Evolutionary conservation across 2,888 invertebrate species (phyloP).

Genomic region (Mesoligia furuncula): DNA sequence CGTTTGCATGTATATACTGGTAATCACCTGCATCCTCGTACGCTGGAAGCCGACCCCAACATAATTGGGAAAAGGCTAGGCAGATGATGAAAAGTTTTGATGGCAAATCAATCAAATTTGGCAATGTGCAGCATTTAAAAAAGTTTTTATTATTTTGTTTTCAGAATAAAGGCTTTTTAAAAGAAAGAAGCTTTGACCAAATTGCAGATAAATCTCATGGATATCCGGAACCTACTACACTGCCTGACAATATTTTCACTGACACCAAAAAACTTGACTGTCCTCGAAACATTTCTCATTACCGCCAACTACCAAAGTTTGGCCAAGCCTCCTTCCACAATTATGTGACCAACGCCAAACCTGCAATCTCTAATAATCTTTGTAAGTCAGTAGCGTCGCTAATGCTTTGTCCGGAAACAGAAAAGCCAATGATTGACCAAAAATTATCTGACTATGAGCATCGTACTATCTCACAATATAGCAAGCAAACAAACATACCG

Average conservation of each 20-base stretch:
- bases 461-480: slow-evolving; percentile 18
- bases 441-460: slow-evolving; percentile 21
- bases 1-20: not conserved
- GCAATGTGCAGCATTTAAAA: not conserved
- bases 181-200: slow-evolving; percentile 49
- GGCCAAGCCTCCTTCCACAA: slow-evolving; percentile 70
- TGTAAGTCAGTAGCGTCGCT: slow-evolving; percentile 68
- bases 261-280: slow-evolving; percentile 15
- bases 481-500: slow-evolving; percentile 43
- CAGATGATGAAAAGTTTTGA: not conserved
- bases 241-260: slow-evolving; percentile 50
- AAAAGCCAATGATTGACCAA: slow-evolving; percentile 41
- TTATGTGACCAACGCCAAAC: slow-evolving; percentile 55
- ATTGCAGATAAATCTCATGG: slow-evolving; percentile 63
- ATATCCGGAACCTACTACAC: slow-evolving; percentile 73
- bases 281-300: not conserved
- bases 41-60: not conserved
- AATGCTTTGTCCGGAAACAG: slow-evolving; percentile 41
- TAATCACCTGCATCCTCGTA: too few relatives aligned
- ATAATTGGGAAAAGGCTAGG: not conserved
- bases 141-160: slow-evolving; percentile 28
- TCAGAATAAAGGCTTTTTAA: slow-evolving; percentile 63
- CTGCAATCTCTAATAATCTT: slow-evolving; percentile 59
- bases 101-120: not conserved
- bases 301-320: slow-evolving; percentile 58